A percentile compares a stretch with the other conserved stretches of the same genome.
phyloP scores from a whole-genome alignment of 2,888 invertebrate species.

The Tenthredo amoena region DNA sequence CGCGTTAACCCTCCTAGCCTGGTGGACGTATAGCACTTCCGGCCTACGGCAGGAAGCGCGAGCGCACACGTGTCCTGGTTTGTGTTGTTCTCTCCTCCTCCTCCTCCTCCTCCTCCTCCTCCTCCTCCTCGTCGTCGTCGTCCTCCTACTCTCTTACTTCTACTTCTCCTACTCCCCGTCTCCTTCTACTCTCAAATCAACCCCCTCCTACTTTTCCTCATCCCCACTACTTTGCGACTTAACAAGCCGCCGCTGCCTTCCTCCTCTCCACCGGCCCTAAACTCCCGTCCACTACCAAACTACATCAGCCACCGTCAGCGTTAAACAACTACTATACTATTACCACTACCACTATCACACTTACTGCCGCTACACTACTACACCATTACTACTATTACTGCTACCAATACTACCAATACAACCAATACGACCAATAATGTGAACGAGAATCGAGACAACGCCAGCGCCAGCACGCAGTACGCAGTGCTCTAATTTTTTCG shows the following conservation, averaged over 20 bases:
- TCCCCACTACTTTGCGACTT: neutral
- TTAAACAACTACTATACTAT: slow-evolving; percentile 27
- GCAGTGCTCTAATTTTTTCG: slow-evolving; percentile 37
- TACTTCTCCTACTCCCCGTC: slow-evolving; percentile 22
- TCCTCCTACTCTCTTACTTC: slow-evolving; percentile 23
- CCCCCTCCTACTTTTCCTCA: neutral
- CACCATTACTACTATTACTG: neutral
- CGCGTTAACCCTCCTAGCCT: slow-evolving; percentile 46
- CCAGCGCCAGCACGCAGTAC: slow-evolving; percentile 31
- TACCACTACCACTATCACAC: neutral
- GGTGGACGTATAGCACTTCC: slow-evolving; percentile 48
- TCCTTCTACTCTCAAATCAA: slow-evolving; percentile 27
- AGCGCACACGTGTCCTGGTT: slow-evolving; percentile 52
- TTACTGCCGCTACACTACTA: neutral
- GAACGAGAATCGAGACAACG: slow-evolving; percentile 3
- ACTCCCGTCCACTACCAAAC: neutral
- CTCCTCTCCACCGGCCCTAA: slow-evolving; percentile 6
- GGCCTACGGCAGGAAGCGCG: slow-evolving; percentile 48
- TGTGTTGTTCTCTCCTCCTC: slow-evolving; percentile 42
- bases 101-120: slow-evolving; percentile 25
- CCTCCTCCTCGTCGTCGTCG: slow-evolving; percentile 1
- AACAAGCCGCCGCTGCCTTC: slow-evolving; percentile 25
- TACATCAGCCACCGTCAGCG: slow-evolving; percentile 24
- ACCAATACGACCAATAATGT: neutral
- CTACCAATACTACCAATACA: neutral